A percentile compares a stretch with the other conserved stretches of the same genome.
phyloP scores from a whole-genome alignment of 2,888 invertebrate genomes.

The Phrixothrix hirtus region DNA sequence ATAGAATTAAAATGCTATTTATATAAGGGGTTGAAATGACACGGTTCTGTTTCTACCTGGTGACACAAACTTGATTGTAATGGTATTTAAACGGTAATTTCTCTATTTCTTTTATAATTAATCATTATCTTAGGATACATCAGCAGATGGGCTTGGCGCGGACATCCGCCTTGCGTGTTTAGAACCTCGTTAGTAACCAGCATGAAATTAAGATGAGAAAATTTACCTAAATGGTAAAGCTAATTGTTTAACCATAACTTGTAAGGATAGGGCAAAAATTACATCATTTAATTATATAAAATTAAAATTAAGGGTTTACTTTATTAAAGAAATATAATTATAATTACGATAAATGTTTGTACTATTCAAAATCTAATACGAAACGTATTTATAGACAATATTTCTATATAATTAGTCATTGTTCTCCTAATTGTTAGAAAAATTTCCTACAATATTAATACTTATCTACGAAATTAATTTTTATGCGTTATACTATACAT shows the following conservation, averaged over 20 bases:
- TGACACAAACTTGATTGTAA: slow-evolving; percentile 27
- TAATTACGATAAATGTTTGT: no score
- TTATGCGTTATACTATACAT: no score
- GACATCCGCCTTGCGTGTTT: slow-evolving; percentile 32
- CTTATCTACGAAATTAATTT: no score
- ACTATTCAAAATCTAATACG: no score
- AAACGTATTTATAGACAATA: no score
- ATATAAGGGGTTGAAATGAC: slow-evolving; percentile 2
- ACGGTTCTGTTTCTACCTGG: slow-evolving; percentile 1
- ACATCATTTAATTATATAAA: no score
- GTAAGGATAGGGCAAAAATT: no score
- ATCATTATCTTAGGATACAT: slow-evolving; percentile 43
- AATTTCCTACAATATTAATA: no score
- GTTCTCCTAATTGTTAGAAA: no score
- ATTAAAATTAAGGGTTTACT: background rate
- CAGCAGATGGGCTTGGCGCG: slow-evolving; percentile 37
- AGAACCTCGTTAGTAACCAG: slow-evolving; percentile 27
- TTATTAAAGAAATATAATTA: no score
- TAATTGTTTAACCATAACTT: background rate
- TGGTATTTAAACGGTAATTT: slow-evolving; percentile 42
- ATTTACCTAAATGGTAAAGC: slow-evolving; percentile 8
- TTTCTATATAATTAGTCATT: no score
- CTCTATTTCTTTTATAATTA: slow-evolving; percentile 45
- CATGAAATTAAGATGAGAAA: slow-evolving; percentile 23
- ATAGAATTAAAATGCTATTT: slow-evolving; percentile 3